These are phyloP conservation scores for Paralvinella palmiformis DNA, from an alignment of 1,140 invertebrate genomes.

Conservation along the genomic window DNA sequence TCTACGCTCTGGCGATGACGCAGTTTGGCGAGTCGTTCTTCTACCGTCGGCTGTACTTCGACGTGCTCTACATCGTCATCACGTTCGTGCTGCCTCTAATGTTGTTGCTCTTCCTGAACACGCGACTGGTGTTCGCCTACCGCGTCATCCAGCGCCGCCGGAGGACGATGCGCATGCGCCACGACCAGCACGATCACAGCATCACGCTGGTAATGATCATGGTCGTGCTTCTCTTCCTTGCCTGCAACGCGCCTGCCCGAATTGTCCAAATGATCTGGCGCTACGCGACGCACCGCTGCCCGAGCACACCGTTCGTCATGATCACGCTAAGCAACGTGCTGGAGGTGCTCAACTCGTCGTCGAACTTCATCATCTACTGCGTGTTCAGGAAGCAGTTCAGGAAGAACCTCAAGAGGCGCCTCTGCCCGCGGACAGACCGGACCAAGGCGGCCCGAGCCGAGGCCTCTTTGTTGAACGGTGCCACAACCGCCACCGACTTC, in stretches of 20 bases:
- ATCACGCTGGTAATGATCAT: conserved; percentile 20
- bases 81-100: conserved; percentile 17
- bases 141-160: not conserved
- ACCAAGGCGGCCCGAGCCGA: too few species aligned
- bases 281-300: conserved; percentile 6
- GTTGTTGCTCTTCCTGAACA: conserved; percentile 11
- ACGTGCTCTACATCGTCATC: conserved; percentile 13
- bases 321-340: conserved; percentile 8
- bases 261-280: conserved; percentile 14
- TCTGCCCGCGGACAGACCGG: conserved; percentile 1
- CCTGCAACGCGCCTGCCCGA: conserved; percentile 16
- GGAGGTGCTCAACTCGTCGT: conserved; percentile 18
- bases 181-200: conserved; percentile 6
- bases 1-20: conserved; percentile 3
- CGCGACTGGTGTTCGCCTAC: conserved; percentile 11
- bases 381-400: conserved; percentile 20
- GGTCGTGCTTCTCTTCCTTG: conserved; percentile 12
- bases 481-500: too few species aligned
- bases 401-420: not conserved
- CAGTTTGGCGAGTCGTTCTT: not conserved
- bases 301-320: conserved; percentile 6
- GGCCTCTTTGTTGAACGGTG: too few species aligned
- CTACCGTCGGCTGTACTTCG: conserved; percentile 12
- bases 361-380: conserved; percentile 22
- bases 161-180: not conserved